Evolutionary conservation across 2,888 invertebrate genomes (phyloP).

Genomic region (Nymphalis polychloros): DNA sequence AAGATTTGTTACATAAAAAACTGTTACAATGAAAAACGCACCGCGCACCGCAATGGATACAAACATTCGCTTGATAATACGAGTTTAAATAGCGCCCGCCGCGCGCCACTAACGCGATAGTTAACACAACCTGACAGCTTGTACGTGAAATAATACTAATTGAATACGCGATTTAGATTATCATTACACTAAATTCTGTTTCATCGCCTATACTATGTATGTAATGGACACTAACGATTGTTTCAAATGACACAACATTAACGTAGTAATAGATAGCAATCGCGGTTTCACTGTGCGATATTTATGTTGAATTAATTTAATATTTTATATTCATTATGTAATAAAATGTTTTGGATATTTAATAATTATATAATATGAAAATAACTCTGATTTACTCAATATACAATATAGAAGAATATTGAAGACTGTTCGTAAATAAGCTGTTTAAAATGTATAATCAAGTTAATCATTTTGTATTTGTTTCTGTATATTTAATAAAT

Average conservation of each 20-base stretch:
- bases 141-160: constrained; percentile 33
- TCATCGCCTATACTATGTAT: constrained; percentile 8
- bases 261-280: background rate
- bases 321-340: background rate
- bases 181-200: constrained; percentile 8
- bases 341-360: no score
- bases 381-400: no score
- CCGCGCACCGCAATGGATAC: constrained; percentile 15
- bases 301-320: background rate
- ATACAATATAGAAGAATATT: no score
- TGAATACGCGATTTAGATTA: constrained; percentile 27
- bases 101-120: constrained; percentile 29
- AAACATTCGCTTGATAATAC: constrained; percentile 19
- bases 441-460: no score
- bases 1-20: no score
- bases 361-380: no score
- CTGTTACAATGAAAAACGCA: background rate
- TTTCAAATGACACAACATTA: constrained; percentile 15
- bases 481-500: no score
- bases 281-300: background rate
- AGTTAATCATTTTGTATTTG: no score
- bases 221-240: constrained; percentile 15
- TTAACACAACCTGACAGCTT: constrained; percentile 32
- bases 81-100: constrained; percentile 26
- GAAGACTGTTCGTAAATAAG: no score